Evolutionary conservation across 2,888 invertebrate genomes (phyloP).

Genomic region (Papilio gigon): DNA sequence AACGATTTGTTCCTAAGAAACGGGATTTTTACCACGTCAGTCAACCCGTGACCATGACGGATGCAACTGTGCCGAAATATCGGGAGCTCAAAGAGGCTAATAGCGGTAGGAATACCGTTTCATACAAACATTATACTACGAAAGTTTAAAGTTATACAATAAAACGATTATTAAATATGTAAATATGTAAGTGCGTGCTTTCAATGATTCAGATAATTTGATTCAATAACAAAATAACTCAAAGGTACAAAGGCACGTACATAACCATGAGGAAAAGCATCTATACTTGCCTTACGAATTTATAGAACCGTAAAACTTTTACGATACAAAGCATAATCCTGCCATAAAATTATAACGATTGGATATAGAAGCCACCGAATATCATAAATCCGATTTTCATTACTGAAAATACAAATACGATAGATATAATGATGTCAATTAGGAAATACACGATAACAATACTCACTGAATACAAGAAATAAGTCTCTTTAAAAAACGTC

Average conservation of each 20-base stretch:
- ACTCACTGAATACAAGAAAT: too few relatives aligned
- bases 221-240: constrained; percentile 14
- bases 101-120: too few relatives aligned
- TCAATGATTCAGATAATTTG: not conserved
- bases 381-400: constrained; percentile 63
- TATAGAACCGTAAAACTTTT: constrained; percentile 73
- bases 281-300: constrained; percentile 64
- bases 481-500: too few relatives aligned
- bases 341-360: constrained; percentile 71
- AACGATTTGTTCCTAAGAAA: too few relatives aligned
- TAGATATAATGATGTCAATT: constrained; percentile 36
- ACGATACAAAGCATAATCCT: constrained; percentile 68
- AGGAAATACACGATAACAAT: not conserved
- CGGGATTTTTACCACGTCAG: too few relatives aligned
- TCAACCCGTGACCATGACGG: too few relatives aligned
- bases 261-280: constrained; percentile 47
- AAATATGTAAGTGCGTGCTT: too few relatives aligned
- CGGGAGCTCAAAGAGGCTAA: too few relatives aligned
- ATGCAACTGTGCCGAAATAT: too few relatives aligned
- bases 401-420: constrained; percentile 31
- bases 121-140: too few relatives aligned
- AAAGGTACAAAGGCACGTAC: constrained; percentile 10
- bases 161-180: too few relatives aligned
- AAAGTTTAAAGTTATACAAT: too few relatives aligned
- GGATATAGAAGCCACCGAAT: constrained; percentile 62